Conservation (phyloP, 2,113 vertebrate genomes). For the Leptobrachium ailaonicum region DNA sequence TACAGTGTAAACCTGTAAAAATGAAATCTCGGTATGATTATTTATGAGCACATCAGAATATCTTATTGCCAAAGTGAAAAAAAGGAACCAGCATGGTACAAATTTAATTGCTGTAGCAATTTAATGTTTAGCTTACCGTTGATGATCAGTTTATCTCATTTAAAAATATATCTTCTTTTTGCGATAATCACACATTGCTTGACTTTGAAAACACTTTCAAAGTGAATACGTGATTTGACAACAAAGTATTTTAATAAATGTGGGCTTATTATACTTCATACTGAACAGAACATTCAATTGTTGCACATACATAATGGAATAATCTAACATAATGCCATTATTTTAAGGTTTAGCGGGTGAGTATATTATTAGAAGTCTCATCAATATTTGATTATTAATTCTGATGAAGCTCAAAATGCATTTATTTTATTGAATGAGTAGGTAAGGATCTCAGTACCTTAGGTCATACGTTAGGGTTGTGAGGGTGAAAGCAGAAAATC, state of each 20-base stretch:
- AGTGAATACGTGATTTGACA: conserved; percentile 81
- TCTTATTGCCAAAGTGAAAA: conserved; percentile 10
- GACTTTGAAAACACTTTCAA: conserved; percentile 70
- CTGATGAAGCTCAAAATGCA: too few relatives aligned
- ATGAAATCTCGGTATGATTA: conserved; percentile 22
- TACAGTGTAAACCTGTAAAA: neutral
- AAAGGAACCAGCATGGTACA: conserved; percentile 33
- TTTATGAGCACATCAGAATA: conserved; percentile 34
- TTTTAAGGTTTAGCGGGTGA: neutral
- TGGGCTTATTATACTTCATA: conserved; percentile 71
- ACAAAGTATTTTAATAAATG: conserved; percentile 80
- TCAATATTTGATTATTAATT: too few relatives aligned
- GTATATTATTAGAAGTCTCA: neutral
- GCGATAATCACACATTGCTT: conserved; percentile 65
- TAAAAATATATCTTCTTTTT: conserved; percentile 52
- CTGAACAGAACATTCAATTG: conserved; percentile 71
- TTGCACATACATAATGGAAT: conserved; percentile 68
- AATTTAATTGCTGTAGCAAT: conserved; percentile 34
- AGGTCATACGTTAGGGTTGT: too few relatives aligned
- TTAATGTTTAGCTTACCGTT: conserved; percentile 11
- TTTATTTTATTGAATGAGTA: too few relatives aligned
- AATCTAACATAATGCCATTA: neutral
- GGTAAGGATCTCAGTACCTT: too few relatives aligned
- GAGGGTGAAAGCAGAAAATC: too few relatives aligned
- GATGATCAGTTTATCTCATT: conserved; percentile 39